Percentiles rank a stretch among this genome's conserved stretches.
Evolutionary conservation across 1,140 invertebrate species (phyloP).

Genomic region (Orchestia grillus): DNA sequence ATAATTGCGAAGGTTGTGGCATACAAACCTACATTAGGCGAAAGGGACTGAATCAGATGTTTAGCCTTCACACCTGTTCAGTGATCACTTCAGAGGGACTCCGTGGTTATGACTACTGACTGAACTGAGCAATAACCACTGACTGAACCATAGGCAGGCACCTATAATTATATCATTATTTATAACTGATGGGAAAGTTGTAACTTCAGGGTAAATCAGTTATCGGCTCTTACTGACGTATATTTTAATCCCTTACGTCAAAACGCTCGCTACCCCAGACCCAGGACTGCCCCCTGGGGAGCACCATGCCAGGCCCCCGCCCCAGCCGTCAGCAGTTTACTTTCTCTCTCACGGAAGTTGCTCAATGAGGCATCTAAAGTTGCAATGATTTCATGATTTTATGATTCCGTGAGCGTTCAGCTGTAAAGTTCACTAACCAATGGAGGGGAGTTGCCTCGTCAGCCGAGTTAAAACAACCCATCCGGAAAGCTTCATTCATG

Average conservation of each 20-base stretch:
- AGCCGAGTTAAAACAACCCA: not conserved
- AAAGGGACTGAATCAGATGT: too few relatives aligned
- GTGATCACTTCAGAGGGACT: too few relatives aligned
- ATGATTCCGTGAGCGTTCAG: not conserved
- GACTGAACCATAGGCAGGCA: too few relatives aligned
- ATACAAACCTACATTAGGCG: too few relatives aligned
- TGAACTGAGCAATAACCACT: too few relatives aligned
- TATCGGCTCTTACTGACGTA: not conserved
- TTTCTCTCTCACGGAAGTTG: not conserved
- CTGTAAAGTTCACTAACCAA: slow-evolving; percentile 1
- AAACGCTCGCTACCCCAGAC: too few relatives aligned
- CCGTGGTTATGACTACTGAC: too few relatives aligned
- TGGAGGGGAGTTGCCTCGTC: not conserved
- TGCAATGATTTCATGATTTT: slow-evolving; percentile 14
- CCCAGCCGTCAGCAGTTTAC: not conserved
- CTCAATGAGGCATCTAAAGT: slow-evolving; percentile 30
- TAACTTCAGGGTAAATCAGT: too few relatives aligned
- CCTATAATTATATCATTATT: too few relatives aligned
- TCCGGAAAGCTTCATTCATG: not conserved
- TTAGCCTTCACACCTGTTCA: too few relatives aligned
- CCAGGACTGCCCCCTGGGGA: not conserved
- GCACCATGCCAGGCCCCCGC: not conserved
- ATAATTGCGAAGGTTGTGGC: too few relatives aligned
- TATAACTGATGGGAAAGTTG: too few relatives aligned
- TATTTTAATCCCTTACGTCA: not conserved